Evolutionary conservation across 2,888 invertebrate genomes (phyloP).

Genomic region (Macrosoma leucophasiata): DNA sequence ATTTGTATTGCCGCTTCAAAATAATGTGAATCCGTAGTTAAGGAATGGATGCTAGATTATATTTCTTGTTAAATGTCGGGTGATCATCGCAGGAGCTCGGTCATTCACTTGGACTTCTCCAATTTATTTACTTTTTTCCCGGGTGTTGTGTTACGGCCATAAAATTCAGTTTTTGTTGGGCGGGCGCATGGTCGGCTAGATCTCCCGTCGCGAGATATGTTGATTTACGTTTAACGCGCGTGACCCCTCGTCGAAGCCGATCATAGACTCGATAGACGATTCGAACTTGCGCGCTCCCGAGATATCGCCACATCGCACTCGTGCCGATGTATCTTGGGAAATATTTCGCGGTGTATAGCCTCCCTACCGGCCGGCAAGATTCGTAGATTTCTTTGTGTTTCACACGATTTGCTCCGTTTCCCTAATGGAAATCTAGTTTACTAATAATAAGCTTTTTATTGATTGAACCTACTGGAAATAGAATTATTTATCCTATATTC

Average conservation of each 20-base stretch:
- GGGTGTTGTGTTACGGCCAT: slow-evolving; percentile 69
- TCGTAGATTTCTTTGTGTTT: slow-evolving; percentile 62
- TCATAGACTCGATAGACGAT: slow-evolving; percentile 73
- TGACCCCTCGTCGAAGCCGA: slow-evolving; percentile 70
- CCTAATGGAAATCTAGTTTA: slow-evolving; percentile 27
- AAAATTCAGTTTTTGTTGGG: slow-evolving; percentile 71
- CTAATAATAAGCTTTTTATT: too few species aligned
- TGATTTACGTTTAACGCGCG: slow-evolving; percentile 75
- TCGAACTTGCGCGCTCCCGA: slow-evolving; percentile 58
- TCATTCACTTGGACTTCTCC: slow-evolving; percentile 52
- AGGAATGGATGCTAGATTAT: too few species aligned
- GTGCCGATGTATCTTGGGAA: slow-evolving; percentile 70
- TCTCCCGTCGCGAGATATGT: slow-evolving; percentile 74
- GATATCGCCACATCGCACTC: slow-evolving; percentile 71
- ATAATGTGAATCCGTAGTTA: too few species aligned
- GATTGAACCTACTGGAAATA: too few species aligned
- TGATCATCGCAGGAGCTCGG: slow-evolving; percentile 10
- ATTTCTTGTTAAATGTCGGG: too few species aligned
- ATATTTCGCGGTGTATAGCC: slow-evolving; percentile 59
- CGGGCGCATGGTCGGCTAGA: slow-evolving; percentile 64
- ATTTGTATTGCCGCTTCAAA: too few species aligned
- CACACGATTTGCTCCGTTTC: slow-evolving; percentile 44
- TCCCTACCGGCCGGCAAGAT: slow-evolving; percentile 48
- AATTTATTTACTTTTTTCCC: slow-evolving; percentile 67
- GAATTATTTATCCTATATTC: too few species aligned